These are phyloP conservation scores for Tonatia bakeri DNA, from an alignment of 2,113 vertebrate species.

Conservation along the genomic window DNA sequence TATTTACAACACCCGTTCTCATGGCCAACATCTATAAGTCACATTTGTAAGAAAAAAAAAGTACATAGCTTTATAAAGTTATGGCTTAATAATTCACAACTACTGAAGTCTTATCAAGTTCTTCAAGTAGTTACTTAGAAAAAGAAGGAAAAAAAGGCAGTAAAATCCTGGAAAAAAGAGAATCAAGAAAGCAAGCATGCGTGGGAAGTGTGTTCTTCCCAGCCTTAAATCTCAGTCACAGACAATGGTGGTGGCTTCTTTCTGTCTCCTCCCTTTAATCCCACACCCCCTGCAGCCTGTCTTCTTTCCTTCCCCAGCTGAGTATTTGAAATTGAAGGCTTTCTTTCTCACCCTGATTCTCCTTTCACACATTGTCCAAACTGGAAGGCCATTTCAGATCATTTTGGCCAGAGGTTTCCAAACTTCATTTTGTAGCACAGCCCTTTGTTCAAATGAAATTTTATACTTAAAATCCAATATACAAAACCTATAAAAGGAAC, in stretches of 20 bases:
- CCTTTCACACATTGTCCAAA: background rate
- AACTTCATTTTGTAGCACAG: conserved; percentile 19
- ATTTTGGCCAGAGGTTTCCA: conserved; percentile 24
- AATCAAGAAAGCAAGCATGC: background rate
- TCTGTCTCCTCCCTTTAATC: background rate
- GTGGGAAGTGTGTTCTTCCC: background rate
- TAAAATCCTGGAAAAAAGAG: background rate
- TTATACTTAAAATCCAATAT: background rate
- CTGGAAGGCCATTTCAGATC: background rate
- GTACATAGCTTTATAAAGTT: background rate
- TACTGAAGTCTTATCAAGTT: background rate
- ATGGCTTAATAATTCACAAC: background rate
- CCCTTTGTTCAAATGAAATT: conserved; percentile 9
- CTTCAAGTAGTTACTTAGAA: background rate
- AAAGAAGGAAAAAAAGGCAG: fast-evolving
- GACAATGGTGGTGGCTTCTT: background rate
- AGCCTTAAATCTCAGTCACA: background rate
- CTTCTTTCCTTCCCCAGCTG: background rate
- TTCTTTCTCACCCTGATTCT: background rate
- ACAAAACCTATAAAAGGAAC: background rate
- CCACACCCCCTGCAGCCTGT: background rate
- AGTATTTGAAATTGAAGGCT: background rate
- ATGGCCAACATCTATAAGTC: background rate
- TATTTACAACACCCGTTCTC: background rate
- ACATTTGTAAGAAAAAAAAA: background rate